A percentile compares a stretch with the other conserved stretches of the same genome.
Evolutionary conservation across 1,140 invertebrate species (phyloP).

Genomic region (Drosophila insularis): DNA sequence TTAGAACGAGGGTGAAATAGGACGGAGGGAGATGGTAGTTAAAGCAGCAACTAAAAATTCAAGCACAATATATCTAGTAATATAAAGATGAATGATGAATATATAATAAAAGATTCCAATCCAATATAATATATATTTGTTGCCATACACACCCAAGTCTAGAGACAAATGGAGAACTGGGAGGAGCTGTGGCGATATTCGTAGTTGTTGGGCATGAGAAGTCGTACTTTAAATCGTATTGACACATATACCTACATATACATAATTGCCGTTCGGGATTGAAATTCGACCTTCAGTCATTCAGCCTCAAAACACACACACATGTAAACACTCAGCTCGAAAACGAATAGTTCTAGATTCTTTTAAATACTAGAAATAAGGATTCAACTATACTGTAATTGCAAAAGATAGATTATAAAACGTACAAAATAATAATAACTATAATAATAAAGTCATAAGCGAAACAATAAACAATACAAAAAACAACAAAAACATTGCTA

Average conservation of each 20-base stretch:
- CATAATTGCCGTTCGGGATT: not conserved
- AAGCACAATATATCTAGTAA: slow-evolving; percentile 2
- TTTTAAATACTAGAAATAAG: slow-evolving; percentile 4
- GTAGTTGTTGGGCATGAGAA: not conserved
- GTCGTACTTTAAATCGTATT: not conserved
- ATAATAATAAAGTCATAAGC: slow-evolving; percentile 4
- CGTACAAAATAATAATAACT: slow-evolving; percentile 5
- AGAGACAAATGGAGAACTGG: not conserved
- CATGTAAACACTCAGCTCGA: not conserved
- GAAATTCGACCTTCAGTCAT: not conserved
- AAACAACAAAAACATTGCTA: not conserved
- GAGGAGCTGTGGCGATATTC: not conserved
- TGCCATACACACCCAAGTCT: slow-evolving; percentile 1
- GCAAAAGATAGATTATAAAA: not conserved
- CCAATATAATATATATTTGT: not conserved
- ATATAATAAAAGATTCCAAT: slow-evolving; percentile 7
- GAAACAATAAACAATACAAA: not conserved
- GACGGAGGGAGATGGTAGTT: not conserved
- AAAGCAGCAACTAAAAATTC: not conserved
- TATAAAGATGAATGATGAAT: not conserved
- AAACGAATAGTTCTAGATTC: not conserved
- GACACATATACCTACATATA: not conserved
- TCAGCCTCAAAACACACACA: not conserved
- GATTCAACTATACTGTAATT: slow-evolving; percentile 8
- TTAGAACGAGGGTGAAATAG: not conserved